Conservation (phyloP, 2,113 vertebrate genomes). For the Thryonomys swinderianus region DNA sequence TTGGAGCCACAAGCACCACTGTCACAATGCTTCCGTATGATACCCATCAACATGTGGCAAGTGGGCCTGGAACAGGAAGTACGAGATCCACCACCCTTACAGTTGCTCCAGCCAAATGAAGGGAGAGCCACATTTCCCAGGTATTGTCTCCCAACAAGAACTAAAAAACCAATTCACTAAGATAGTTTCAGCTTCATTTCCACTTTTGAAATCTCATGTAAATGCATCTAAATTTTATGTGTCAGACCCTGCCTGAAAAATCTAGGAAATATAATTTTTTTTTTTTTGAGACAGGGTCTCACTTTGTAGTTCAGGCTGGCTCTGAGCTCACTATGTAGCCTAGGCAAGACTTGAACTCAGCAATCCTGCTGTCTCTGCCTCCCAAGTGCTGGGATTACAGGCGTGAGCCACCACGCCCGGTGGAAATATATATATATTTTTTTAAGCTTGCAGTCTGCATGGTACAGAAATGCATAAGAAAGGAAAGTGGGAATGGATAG, state of each 20-base stretch:
- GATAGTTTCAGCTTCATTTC: not conserved
- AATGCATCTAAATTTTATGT: not conserved
- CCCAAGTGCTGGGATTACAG: too few species aligned
- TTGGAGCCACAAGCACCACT: not conserved
- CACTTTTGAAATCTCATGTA: conserved; percentile 18
- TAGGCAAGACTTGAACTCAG: too few species aligned
- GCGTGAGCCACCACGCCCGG: too few species aligned
- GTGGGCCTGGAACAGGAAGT: not conserved
- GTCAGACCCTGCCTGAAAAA: not conserved
- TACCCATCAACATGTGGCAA: not conserved
- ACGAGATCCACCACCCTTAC: not conserved
- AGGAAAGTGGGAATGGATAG: not conserved
- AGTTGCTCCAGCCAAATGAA: not conserved
- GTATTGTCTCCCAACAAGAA: not conserved
- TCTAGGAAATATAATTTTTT: not conserved
- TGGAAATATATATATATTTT: too few species aligned
- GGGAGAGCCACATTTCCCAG: not conserved
- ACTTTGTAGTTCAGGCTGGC: too few species aligned
- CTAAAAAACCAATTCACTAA: not conserved
- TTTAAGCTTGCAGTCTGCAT: not conserved
- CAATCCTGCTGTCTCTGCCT: too few species aligned
- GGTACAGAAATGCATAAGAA: not conserved
- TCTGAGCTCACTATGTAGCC: too few species aligned
- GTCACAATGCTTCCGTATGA: not conserved
- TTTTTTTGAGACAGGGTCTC: too few species aligned